phyloP scores from a whole-genome alignment of 2,797 vertebrate species.

The Remorina albescens region DNA sequence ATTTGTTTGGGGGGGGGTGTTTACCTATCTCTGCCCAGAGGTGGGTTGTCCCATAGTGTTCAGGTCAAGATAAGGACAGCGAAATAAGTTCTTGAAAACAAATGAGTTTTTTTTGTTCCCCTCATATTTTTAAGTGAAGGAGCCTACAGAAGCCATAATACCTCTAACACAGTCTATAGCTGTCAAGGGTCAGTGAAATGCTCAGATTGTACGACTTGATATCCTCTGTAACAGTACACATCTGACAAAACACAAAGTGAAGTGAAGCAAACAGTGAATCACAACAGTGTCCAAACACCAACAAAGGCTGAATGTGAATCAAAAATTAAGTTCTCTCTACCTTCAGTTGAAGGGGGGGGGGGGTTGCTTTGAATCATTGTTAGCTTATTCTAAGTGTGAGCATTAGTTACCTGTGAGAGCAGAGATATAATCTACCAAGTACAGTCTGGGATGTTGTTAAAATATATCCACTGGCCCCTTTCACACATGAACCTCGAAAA shows the following conservation, averaged over 20 bases:
- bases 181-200: neutral
- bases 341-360: neutral
- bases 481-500: constrained; percentile 22
- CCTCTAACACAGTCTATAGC: neutral
- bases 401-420: constrained; percentile 30
- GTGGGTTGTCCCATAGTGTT: neutral
- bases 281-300: neutral
- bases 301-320: neutral
- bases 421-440: constrained; percentile 15
- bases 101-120: neutral
- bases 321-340: neutral
- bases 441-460: constrained; percentile 13
- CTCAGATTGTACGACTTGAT: neutral
- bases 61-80: neutral
- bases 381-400: constrained; percentile 1
- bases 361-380: constrained; percentile 16
- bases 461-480: constrained; percentile 27
- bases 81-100: neutral
- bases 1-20: no score
- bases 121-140: neutral
- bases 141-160: no score
- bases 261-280: neutral
- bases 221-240: neutral
- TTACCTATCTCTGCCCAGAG: neutral
- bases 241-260: neutral